Evolutionary conservation across 2,888 invertebrate genomes (phyloP), one percentile per base, ranked within the genome.

Genomic region (Epistrophe eligans): DNA sequence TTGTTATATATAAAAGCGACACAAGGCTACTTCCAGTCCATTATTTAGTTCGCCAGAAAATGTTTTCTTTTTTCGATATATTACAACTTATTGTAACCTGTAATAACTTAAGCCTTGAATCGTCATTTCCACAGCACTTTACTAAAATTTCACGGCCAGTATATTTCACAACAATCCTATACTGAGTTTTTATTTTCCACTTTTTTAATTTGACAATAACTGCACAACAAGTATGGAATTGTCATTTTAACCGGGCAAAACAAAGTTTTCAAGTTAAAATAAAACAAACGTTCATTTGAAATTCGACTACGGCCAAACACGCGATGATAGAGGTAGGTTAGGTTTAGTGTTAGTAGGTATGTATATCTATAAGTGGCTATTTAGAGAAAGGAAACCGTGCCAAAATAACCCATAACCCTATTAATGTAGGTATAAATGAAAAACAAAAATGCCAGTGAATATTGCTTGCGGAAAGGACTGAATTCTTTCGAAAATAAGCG

Each of bases 211-310:
- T 19, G 1, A 4, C 10, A 35, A 60, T 10, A 38, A 24, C 6
- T 13, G 6, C 1, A 10, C 24, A 24, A 5, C 4, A 19, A 10
- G 10, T 1, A 28, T 7, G 19, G 17, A 55, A 48, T 57, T 79
- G 43, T 32, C 45, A 57, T 35, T 79, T 64, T 79, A 45, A 76
- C 48, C 43, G 28, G 17, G 45, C 57, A 58, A 80, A 80, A 64
- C 64, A 80, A n/a, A 55, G 74, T 80, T 84, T 82, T 80, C 58
- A 76, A 79, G 43, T 76, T 57, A 80, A 70, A 50, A 71, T 72
- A 66, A 72, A 66, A 71, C 72, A 77, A 77, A 9, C 67, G 60
- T 24, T 79, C 83, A 45, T 77, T 84, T 64, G n/a, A 43, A 64
- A 28, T 74, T 80, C 60, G 50, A 84, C 50, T 80, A 19, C 71